Conservation (phyloP, 2,888 invertebrate genomes). For the Leptopilina syphax region DNA sequence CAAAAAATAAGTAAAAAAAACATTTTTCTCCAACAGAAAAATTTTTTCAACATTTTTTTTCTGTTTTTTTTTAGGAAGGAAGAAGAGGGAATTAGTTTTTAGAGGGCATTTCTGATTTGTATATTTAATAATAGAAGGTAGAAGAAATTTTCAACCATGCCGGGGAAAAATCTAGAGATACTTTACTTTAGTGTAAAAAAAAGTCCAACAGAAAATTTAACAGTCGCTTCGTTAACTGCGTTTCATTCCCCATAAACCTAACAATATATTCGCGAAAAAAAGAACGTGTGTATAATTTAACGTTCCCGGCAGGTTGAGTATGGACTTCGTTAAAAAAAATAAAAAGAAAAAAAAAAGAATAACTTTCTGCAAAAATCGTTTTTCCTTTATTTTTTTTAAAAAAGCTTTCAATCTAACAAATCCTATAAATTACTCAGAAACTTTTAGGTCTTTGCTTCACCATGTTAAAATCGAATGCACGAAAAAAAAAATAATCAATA, state of each 20-base stretch:
- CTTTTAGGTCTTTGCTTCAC: background rate
- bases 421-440: conserved; percentile 14
- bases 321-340: background rate
- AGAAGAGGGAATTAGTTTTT: no score
- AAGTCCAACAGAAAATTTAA: background rate
- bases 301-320: background rate
- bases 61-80: no score
- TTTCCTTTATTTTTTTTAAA: conserved; percentile 5
- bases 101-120: background rate
- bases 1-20: no score
- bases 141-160: background rate
- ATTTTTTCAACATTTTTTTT: background rate
- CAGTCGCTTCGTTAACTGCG: conserved; percentile 6
- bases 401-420: conserved; percentile 12
- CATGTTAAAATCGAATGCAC: background rate
- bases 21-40: no score
- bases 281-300: background rate
- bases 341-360: background rate
- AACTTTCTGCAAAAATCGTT: conserved; percentile 2
- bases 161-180: background rate
- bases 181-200: background rate
- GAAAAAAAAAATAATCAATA: background rate
- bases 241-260: background rate
- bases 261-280: background rate
- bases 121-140: background rate